Conservation (phyloP, 2,888 invertebrate genomes). For the Psylliodes chrysocephalus region DNA sequence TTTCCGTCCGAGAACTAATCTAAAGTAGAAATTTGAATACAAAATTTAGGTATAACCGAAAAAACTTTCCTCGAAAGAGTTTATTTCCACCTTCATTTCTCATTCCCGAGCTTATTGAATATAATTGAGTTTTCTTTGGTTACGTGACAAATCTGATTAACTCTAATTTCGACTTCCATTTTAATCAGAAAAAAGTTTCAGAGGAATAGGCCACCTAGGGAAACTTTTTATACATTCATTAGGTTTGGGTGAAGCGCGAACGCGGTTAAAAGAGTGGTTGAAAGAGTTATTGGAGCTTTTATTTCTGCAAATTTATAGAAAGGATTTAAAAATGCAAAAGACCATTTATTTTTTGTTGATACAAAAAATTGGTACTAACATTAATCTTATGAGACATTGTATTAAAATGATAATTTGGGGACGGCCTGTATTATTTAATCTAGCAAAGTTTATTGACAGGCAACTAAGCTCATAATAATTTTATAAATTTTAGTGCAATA, state of each 20-base stretch:
- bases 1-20: slow-evolving; percentile 18
- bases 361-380: too few relatives aligned
- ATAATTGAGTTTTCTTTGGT: slow-evolving; percentile 33
- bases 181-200: slow-evolving; percentile 27
- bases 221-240: slow-evolving; percentile 10
- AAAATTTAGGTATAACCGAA: slow-evolving; percentile 28
- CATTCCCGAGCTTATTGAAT: slow-evolving; percentile 26
- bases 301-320: too few relatives aligned
- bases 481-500: too few relatives aligned
- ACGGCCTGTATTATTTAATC: too few relatives aligned
- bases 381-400: too few relatives aligned
- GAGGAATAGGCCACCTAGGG: background rate
- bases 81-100: slow-evolving; percentile 21
- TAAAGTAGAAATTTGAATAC: slow-evolving; percentile 21
- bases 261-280: background rate
- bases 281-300: background rate
- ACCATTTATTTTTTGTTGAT: too few relatives aligned
- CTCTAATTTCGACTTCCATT: slow-evolving; percentile 30
- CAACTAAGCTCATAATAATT: too few relatives aligned
- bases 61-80: slow-evolving; percentile 22
- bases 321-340: too few relatives aligned
- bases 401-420: too few relatives aligned
- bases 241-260: background rate
- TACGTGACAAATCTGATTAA: slow-evolving; percentile 31
- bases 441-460: too few relatives aligned